Conservation (phyloP, 1,140 invertebrate species). For the Drosophila ironensis region DNA sequence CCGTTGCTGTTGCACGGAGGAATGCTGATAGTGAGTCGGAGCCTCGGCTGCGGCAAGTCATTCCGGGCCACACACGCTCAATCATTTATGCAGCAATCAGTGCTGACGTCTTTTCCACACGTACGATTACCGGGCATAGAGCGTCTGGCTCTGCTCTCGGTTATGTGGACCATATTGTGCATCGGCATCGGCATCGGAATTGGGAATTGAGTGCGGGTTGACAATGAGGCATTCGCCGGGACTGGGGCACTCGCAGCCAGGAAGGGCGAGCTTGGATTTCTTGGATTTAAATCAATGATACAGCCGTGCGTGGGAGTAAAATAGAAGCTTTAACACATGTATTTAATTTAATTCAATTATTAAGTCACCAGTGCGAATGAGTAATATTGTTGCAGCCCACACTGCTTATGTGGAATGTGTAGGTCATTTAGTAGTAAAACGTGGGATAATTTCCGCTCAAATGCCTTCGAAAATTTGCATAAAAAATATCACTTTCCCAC, state of each 20-base stretch:
- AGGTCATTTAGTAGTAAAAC: too few species aligned
- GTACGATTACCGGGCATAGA: constrained; percentile 61
- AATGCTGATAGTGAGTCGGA: constrained; percentile 47
- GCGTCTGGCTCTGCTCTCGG: constrained; percentile 20
- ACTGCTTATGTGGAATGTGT: too few species aligned
- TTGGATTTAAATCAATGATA: constrained; percentile 27
- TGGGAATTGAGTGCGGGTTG: constrained; percentile 44
- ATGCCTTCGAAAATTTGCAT: too few species aligned
- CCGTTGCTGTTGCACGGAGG: constrained; percentile 34
- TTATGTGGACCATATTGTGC: constrained; percentile 48
- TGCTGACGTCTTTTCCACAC: constrained; percentile 73
- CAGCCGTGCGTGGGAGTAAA: constrained; percentile 20
- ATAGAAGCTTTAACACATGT: too few species aligned
- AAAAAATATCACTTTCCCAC: not conserved
- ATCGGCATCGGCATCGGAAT: constrained; percentile 20
- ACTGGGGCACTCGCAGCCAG: not conserved
- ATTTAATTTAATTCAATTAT: too few species aligned
- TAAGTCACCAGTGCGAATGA: not conserved
- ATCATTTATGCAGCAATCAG: constrained; percentile 79
- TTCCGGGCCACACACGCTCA: constrained; percentile 35
- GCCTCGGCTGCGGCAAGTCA: constrained; percentile 39
- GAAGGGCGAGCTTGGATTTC: constrained; percentile 9
- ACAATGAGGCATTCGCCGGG: constrained; percentile 31
- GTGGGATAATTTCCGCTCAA: not conserved
- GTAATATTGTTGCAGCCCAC: not conserved